These are phyloP conservation scores for Malurus cyaneus DNA, from an alignment of 2,113 vertebrate genomes.

Conservation along the genomic window DNA sequence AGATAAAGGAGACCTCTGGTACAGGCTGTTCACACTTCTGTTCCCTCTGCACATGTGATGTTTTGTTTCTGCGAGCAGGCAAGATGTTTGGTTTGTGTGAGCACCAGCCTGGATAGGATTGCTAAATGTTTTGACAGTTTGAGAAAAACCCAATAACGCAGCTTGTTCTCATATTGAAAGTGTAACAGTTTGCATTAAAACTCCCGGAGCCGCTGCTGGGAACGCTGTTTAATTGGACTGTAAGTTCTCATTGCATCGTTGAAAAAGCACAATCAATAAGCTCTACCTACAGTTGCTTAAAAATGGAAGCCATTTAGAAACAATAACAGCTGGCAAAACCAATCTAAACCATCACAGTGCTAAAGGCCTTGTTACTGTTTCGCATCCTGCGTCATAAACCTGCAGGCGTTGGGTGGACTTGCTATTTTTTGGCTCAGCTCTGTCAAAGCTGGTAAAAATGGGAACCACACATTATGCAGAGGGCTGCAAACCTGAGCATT, in stretches of 20 bases:
- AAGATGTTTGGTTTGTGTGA: not conserved
- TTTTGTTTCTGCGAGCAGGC: not conserved
- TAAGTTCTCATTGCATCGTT: not conserved
- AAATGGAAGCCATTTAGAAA: not conserved
- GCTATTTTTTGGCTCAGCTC: not conserved
- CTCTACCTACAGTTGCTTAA: not conserved
- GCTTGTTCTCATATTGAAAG: not conserved
- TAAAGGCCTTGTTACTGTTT: not conserved
- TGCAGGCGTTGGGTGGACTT: not conserved
- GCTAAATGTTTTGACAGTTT: conserved; percentile 4
- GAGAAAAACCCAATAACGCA: not conserved
- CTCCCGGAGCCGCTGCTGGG: not conserved
- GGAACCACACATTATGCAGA: fast-evolving
- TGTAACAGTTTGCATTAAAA: not conserved
- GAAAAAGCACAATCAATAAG: not conserved
- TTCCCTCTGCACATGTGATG: not conserved
- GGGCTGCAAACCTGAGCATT: not conserved
- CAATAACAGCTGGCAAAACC: not conserved
- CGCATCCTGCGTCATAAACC: not conserved
- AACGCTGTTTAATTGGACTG: not conserved
- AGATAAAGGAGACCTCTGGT: not conserved
- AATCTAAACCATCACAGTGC: not conserved
- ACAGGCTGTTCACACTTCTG: not conserved
- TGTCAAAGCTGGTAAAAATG: not conserved
- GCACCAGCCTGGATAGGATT: not conserved